Conservation (phyloP, 1,140 invertebrate species). For the Tetranychus cinnabarinus region DNA sequence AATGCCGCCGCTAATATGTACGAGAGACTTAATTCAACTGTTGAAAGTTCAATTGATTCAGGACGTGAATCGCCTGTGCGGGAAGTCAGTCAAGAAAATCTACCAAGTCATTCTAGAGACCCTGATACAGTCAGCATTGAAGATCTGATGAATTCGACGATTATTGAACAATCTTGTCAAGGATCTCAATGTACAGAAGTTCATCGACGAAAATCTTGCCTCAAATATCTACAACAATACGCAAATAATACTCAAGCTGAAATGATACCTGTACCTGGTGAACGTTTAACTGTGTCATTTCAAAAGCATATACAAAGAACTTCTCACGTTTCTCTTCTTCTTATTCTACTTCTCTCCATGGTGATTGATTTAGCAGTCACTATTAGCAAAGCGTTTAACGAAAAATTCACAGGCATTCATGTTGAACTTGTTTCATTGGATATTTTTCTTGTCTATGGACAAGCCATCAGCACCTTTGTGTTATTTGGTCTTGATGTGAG, state of each 20-base stretch:
- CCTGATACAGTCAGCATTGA: background rate
- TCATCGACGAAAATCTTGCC: background rate
- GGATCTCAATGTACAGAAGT: too few relatives aligned
- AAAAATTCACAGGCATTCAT: constrained; percentile 63
- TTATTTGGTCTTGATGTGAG: constrained; percentile 56
- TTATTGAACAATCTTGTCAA: background rate
- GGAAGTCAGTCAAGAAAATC: background rate
- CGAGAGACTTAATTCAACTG: background rate
- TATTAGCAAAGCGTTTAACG: constrained; percentile 58
- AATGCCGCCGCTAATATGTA: background rate
- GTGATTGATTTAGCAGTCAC: constrained; percentile 64
- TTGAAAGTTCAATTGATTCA: too few relatives aligned
- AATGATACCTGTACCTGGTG: background rate
- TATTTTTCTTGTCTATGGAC: constrained; percentile 61
- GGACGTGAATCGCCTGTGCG: background rate
- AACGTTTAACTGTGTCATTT: background rate
- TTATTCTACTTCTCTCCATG: constrained; percentile 56
- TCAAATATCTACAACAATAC: background rate
- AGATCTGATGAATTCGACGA: background rate
- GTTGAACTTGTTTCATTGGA: constrained; percentile 74
- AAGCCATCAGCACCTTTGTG: constrained; percentile 54
- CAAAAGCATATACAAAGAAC: constrained; percentile 37
- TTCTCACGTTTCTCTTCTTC: constrained; percentile 54
- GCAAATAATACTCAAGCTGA: background rate
- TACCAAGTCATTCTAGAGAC: background rate